Evolutionary conservation across 1,140 invertebrate species (phyloP).

Genomic region (Cheumatopsyche charites): DNA sequence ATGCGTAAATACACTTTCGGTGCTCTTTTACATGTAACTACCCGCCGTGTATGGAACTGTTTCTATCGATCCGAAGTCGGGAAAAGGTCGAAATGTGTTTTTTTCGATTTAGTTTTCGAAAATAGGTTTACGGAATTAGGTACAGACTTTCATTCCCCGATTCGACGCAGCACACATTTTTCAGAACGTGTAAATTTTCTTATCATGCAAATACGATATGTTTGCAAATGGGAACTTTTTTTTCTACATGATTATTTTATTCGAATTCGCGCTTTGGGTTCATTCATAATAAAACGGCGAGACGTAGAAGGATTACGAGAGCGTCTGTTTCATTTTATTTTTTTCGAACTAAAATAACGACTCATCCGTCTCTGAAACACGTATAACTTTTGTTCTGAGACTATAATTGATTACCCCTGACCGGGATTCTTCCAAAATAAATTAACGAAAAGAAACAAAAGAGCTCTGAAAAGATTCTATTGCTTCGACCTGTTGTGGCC

Average conservation of each 20-base stretch:
- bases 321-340: background rate
- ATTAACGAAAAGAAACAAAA: conserved; percentile 6
- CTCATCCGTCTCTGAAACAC: conserved; percentile 10
- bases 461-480: background rate
- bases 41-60: no score
- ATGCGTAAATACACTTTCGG: no score
- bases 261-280: background rate
- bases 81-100: no score
- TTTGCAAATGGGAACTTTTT: background rate
- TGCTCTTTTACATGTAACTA: no score
- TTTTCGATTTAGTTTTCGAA: no score
- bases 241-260: background rate
- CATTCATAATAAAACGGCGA: conserved; percentile 16
- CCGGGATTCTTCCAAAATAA: conserved; percentile 8
- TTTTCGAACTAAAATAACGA: background rate
- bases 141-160: no score
- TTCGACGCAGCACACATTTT: background rate
- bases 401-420: conserved; percentile 13
- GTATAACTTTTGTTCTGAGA: background rate
- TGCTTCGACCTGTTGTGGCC: background rate
- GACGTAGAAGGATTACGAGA: conserved; percentile 8
- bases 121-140: no score
- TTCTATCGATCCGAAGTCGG: no score
- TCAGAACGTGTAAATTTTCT: background rate
- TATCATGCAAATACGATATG: conserved; percentile 14